Evolutionary conservation across 2,888 invertebrate genomes (phyloP).

Genomic region (Philereme vetulata): DNA sequence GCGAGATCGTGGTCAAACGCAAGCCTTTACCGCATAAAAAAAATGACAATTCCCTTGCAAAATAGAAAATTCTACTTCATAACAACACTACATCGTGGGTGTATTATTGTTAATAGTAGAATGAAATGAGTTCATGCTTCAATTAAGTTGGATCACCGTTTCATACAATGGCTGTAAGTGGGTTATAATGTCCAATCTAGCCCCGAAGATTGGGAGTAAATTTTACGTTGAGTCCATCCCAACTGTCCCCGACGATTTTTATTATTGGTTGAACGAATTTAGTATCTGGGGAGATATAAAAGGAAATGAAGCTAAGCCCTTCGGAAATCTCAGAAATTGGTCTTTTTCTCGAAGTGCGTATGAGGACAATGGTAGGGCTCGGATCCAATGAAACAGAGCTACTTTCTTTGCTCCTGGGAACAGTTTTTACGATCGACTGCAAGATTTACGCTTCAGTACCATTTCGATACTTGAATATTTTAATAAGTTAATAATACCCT

Average conservation of each 20-base stretch:
- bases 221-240: conserved; percentile 74
- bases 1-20: too few species aligned
- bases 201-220: conserved; percentile 65
- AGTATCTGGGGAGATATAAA: conserved; percentile 83
- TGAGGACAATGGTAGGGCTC: conserved; percentile 74
- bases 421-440: conserved; percentile 75
- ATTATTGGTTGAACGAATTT: conserved; percentile 82
- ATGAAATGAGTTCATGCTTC: conserved; percentile 29
- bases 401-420: conserved; percentile 70
- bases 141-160: conserved; percentile 43
- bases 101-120: background rate
- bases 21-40: too few species aligned
- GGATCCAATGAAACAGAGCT: conserved; percentile 73
- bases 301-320: conserved; percentile 83
- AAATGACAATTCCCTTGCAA: too few species aligned
- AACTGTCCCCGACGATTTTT: conserved; percentile 77
- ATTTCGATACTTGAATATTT: conserved; percentile 69
- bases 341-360: conserved; percentile 76
- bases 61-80: too few species aligned
- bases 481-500: conserved; percentile 62
- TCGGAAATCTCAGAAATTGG: conserved; percentile 83
- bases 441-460: conserved; percentile 72
- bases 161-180: conserved; percentile 53
- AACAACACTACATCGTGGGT: too few species aligned
- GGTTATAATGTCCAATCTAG: conserved; percentile 67